Evolutionary conservation across 2,888 invertebrate genomes (phyloP).

Genomic region (Nomada ruficornis): DNA sequence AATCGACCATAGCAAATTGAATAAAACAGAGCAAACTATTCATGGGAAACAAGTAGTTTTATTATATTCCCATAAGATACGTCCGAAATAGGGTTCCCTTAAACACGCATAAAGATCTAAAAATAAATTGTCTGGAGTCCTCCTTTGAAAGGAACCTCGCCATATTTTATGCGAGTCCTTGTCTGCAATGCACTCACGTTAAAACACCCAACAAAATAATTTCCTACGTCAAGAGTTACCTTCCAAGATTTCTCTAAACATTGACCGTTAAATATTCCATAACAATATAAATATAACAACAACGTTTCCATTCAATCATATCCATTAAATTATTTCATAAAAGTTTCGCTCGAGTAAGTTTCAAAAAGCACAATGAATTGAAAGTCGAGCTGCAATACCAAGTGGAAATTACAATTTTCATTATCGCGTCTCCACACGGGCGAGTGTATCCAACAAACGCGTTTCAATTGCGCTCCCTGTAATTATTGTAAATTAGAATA

Average conservation of each 20-base stretch:
- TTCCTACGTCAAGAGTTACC: not conserved
- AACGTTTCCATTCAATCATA: not conserved
- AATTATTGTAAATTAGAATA: conserved; percentile 44
- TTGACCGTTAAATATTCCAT: no score
- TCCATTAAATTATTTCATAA: not conserved
- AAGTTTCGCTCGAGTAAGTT: not conserved
- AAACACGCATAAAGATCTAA: conserved; percentile 64
- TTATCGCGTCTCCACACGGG: conserved; percentile 18
- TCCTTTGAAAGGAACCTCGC: conserved; percentile 58
- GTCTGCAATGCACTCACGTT: not conserved
- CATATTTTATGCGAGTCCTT: conserved; percentile 42
- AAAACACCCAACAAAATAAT: not conserved
- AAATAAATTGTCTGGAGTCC: conserved; percentile 63
- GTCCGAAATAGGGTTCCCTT: conserved; percentile 61
- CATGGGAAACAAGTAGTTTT: conserved; percentile 28
- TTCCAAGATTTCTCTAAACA: not conserved
- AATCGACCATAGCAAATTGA: not conserved
- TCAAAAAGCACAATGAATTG: not conserved
- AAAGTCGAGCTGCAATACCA: conserved; percentile 2
- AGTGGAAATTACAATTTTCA: conserved; percentile 43
- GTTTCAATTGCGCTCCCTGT: conserved; percentile 18
- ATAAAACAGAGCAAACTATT: not conserved
- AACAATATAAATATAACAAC: not conserved
- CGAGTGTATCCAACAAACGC: conserved; percentile 31
- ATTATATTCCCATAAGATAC: conserved; percentile 34